Conservation (phyloP, 2,113 vertebrate genomes). For the Lamprotornis superbus region DNA sequence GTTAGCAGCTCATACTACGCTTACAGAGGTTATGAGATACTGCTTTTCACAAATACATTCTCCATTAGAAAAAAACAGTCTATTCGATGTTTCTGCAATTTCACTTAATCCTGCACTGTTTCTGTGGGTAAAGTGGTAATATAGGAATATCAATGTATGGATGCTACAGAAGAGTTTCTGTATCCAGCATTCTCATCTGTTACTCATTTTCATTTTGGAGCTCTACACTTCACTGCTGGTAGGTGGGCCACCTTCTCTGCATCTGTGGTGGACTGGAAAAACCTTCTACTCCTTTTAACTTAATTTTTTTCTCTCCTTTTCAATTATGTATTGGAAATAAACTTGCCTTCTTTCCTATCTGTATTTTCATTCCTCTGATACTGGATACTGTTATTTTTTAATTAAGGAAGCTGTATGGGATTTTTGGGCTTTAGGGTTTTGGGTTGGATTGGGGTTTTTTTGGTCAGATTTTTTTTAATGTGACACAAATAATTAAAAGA, state of each 20-base stretch:
- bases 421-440: fast-evolving
- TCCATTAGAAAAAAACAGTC: background rate
- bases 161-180: background rate
- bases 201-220: background rate
- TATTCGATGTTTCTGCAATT: background rate
- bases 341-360: background rate
- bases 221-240: background rate
- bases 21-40: background rate
- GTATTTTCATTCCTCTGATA: background rate
- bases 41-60: background rate
- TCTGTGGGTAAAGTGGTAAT: background rate
- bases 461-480: background rate
- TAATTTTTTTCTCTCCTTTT: background rate
- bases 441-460: background rate
- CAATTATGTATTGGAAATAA: background rate
- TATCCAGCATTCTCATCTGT: background rate
- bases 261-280: background rate
- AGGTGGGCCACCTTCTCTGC: background rate
- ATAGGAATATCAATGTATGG: background rate
- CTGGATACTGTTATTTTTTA: background rate
- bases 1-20: background rate
- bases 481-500: background rate
- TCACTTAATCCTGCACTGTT: background rate
- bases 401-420: background rate
- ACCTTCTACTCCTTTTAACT: background rate